Evolutionary conservation across 2,797 vertebrate genomes (phyloP), one percentile per base, ranked within the genome.

Genomic region (Antrozous pallidus): DNA sequence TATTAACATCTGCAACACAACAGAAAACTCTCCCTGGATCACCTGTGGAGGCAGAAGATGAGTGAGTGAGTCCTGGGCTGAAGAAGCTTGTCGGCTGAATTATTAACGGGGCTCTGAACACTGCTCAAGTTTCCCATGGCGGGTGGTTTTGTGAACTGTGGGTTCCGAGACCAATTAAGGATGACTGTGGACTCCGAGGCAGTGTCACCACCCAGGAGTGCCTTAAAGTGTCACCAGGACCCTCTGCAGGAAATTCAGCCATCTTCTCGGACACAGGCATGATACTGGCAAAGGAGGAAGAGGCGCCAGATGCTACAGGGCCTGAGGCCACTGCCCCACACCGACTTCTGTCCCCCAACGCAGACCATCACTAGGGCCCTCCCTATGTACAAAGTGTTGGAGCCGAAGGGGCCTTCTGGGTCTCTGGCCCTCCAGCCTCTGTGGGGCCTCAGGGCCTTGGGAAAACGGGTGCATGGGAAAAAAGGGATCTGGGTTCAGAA

Each of bases 31-130:
- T 85, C 47, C 24, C 54, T 1, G 40, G 69, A 78, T 81, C 71
- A n/a, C 69, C 54, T 93, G 89, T 51, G 91, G 79, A 94, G 75
- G 77, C 75, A 87, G 83, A 73, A 92, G 83, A 94, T 3, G 8
- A 83, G 89, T 3, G 8, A 83, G 89, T 9, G 70, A 63, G 67
- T 69, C 42, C 88, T 40, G 42, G 70, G 67, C 93, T 33, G 63
- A 80, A 38, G 80, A 56, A 85, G 81, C 69, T 69, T 4, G 0
- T 79, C 31, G 4, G 69, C 84, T 96, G 93, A 96, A 97, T 97
- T 95, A 96, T 97, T 97, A 78, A 97, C 79, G 65, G 88, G 28
- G 47, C 88, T 74, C 92, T 84, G 77, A 93, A 47, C 33, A 45
- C 92, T 20, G 80, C 89, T 97, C 96, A 49, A 33, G 91, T 92